Percentiles rank a stretch among this genome's conserved stretches.
Evolutionary conservation across 2,888 invertebrate genomes (phyloP).

Genomic region (Harpalus rubripes): DNA sequence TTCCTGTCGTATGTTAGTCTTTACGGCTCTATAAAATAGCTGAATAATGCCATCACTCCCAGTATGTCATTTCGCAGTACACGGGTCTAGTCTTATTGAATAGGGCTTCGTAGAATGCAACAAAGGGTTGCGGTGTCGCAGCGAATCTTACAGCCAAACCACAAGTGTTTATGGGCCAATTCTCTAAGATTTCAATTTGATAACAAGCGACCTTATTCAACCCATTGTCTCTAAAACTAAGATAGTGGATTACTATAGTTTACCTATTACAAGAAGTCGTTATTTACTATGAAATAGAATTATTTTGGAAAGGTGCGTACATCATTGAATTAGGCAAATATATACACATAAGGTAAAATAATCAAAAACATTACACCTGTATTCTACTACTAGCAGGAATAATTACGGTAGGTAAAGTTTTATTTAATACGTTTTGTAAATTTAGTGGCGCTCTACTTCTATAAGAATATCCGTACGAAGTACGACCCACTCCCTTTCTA

Average conservation of each 20-base stretch:
- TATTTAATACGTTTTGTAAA: too few relatives aligned
- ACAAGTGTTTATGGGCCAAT: constrained; percentile 65
- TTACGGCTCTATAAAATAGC: not conserved
- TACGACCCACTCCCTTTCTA: too few relatives aligned
- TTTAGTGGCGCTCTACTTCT: too few relatives aligned
- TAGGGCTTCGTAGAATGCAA: constrained; percentile 20
- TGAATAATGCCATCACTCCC: constrained; percentile 9
- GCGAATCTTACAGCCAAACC: constrained; percentile 62
- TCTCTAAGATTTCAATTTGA: constrained; percentile 67
- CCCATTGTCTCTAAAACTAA: constrained; percentile 49
- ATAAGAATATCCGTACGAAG: too few relatives aligned
- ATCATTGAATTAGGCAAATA: too few relatives aligned
- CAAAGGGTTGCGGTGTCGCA: constrained; percentile 38
- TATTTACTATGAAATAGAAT: constrained; percentile 4
- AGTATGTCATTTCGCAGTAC: constrained; percentile 28
- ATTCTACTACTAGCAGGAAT: too few relatives aligned
- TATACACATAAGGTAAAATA: too few relatives aligned
- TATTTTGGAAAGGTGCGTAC: not conserved
- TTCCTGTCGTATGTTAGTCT: not conserved
- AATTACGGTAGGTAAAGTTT: too few relatives aligned
- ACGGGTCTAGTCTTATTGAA: constrained; percentile 14
- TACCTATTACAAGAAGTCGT: constrained; percentile 4
- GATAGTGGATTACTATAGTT: not conserved
- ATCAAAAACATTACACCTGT: too few relatives aligned
- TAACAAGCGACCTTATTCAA: constrained; percentile 59